A percentile compares a stretch with the other conserved stretches of the same genome.
These are phyloP conservation scores for Arrhopalites spinosus DNA, from an alignment of 2,888 invertebrate species.

Conservation along the genomic window DNA sequence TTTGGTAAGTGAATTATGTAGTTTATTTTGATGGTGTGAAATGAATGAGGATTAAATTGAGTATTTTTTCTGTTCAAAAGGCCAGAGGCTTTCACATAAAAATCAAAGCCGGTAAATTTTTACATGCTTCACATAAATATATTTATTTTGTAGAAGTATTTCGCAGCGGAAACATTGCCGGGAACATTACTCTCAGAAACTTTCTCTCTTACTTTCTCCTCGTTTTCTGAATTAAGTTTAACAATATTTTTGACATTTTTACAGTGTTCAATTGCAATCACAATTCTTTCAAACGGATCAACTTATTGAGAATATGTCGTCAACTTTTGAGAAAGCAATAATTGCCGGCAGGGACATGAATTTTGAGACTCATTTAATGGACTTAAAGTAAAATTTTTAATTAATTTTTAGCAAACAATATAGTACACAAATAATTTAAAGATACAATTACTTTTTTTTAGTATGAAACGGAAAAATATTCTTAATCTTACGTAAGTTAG, in stretches of 20 bases:
- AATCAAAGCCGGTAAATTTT: slow-evolving; percentile 23
- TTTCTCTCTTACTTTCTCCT: no score
- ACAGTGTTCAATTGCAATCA: slow-evolving; percentile 6
- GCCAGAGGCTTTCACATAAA: slow-evolving; percentile 50
- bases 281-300: slow-evolving; percentile 60
- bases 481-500: slow-evolving; percentile 62
- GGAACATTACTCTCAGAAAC: no score
- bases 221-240: background rate
- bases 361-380: slow-evolving; percentile 58
- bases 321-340: slow-evolving; percentile 50
- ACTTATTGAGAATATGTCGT: slow-evolving; percentile 57
- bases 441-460: slow-evolving; percentile 56
- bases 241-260: background rate
- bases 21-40: no score
- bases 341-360: slow-evolving; percentile 54
- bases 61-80: no score
- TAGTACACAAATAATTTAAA: background rate
- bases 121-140: background rate
- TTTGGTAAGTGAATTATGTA: no score
- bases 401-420: no score
- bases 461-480: slow-evolving; percentile 63
- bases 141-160: no score
- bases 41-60: no score
- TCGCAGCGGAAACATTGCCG: no score
- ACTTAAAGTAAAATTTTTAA: slow-evolving; percentile 55